Evolutionary conservation across 2,888 invertebrate species (phyloP).

Genomic region (Bellardia pandia): DNA sequence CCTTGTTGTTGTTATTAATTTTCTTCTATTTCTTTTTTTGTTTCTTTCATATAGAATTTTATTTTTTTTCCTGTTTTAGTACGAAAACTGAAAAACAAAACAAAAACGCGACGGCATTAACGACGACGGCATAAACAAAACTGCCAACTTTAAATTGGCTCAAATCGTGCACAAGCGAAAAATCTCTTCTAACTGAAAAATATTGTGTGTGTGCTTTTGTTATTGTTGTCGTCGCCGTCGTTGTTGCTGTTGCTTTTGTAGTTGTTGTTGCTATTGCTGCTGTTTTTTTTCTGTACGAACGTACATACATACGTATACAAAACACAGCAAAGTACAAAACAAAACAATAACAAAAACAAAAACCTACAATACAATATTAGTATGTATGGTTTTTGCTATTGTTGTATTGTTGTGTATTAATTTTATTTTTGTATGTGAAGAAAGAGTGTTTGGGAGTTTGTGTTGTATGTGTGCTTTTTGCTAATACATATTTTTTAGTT

Average conservation of each 20-base stretch:
- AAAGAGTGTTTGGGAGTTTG: not conserved
- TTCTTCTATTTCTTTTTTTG: conserved; percentile 14
- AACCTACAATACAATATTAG: conserved; percentile 3
- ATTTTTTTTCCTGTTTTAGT: not conserved
- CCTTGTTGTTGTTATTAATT: conserved; percentile 38
- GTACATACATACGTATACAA: conserved; percentile 41
- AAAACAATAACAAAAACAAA: conserved; percentile 18
- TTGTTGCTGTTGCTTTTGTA: too few relatives aligned
- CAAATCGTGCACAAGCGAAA: conserved; percentile 81
- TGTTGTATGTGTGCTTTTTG: conserved; percentile 23
- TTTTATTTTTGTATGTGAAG: conserved; percentile 4
- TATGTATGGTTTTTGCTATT: conserved; percentile 44
- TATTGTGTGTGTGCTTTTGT: conserved; percentile 27
- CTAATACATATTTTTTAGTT: conserved; percentile 37
- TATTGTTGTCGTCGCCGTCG: conserved; percentile 20
- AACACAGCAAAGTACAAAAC: conserved; percentile 47
- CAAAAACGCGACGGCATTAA: conserved; percentile 77
- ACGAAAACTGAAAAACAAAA: conserved; percentile 69
- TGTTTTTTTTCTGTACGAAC: conserved; percentile 39
- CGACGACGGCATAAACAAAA: conserved; percentile 82
- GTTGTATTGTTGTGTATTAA: conserved; percentile 8
- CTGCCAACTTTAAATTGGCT: conserved; percentile 83
- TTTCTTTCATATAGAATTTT: not conserved
- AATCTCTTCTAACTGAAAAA: conserved; percentile 77
- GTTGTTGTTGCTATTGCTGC: conserved; percentile 28